Percentiles rank a stretch among this genome's conserved stretches.
Evolutionary conservation across 2,888 invertebrate genomes (phyloP).

Genomic region (Rosalia funebris): DNA sequence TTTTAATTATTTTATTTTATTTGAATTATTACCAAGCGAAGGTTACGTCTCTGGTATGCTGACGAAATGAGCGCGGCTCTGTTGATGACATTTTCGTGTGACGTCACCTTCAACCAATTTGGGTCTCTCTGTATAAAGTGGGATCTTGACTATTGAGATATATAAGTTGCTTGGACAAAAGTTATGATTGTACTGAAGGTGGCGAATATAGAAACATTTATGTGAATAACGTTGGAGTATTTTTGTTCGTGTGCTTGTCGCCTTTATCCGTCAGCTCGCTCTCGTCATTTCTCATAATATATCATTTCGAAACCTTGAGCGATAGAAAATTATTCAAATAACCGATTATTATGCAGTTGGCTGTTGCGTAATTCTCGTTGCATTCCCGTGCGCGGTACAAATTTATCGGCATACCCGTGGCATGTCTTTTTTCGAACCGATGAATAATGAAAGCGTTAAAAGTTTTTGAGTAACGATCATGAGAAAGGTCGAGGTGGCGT

Average conservation of each 20-base stretch:
- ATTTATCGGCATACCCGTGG: slow-evolving; percentile 10
- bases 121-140: no score
- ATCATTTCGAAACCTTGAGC: slow-evolving; percentile 12
- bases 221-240: neutral
- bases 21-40: no score
- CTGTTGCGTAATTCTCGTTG: slow-evolving; percentile 9
- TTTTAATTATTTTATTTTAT: no score
- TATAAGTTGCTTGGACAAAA: no score
- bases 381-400: slow-evolving; percentile 6
- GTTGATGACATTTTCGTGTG: no score
- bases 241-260: no score
- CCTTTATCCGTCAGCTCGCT: neutral
- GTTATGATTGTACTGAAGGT: no score
- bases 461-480: slow-evolving; percentile 8
- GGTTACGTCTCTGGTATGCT: no score
- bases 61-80: no score
- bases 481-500: slow-evolving; percentile 10
- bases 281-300: slow-evolving; percentile 3
- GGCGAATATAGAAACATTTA: no score
- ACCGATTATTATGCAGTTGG: slow-evolving; percentile 1
- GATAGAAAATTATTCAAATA: slow-evolving; percentile 12
- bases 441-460: slow-evolving; percentile 3
- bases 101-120: no score
- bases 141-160: no score
- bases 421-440: neutral